Conservation (phyloP, 2,797 vertebrate species). For the Brachyalestes nurse region DNA sequence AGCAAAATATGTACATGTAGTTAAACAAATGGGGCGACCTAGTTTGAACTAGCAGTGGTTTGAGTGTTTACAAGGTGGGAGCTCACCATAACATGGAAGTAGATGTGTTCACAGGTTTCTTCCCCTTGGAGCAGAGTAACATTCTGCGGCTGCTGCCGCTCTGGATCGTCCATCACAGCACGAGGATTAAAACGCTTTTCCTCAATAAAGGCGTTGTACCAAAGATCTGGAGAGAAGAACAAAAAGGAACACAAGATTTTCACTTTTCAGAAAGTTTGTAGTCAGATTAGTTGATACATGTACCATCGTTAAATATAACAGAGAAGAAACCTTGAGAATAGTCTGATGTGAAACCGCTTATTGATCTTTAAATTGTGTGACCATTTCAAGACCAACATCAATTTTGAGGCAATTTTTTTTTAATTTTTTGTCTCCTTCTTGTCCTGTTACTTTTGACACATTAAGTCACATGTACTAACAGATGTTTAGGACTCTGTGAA, state of each 20-base stretch:
- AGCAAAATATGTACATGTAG: too few relatives aligned
- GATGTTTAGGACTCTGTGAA: neutral
- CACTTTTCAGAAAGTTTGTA: neutral
- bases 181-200: constrained; percentile 91
- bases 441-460: neutral
- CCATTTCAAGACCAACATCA: neutral
- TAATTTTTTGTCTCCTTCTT: neutral
- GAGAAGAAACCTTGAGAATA: too few relatives aligned
- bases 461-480: neutral
- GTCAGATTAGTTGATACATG: neutral
- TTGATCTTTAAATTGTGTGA: neutral
- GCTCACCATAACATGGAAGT: constrained; percentile 94
- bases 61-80: neutral
- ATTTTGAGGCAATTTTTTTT: too few relatives aligned
- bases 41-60: neutral
- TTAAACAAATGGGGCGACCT: neutral
- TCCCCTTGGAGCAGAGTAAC: constrained; percentile 75
- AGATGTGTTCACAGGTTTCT: constrained; percentile 84
- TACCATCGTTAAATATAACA: neutral
- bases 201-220: constrained; percentile 86
- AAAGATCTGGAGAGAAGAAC: constrained; percentile 68
- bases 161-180: constrained; percentile 86
- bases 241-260: neutral
- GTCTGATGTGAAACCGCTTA: neutral
- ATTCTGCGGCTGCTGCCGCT: constrained; percentile 75